A percentile compares a stretch with the other conserved stretches of the same genome.
Evolutionary conservation across 1,140 invertebrate species (phyloP).

Genomic region (Hermetia illucens): DNA sequence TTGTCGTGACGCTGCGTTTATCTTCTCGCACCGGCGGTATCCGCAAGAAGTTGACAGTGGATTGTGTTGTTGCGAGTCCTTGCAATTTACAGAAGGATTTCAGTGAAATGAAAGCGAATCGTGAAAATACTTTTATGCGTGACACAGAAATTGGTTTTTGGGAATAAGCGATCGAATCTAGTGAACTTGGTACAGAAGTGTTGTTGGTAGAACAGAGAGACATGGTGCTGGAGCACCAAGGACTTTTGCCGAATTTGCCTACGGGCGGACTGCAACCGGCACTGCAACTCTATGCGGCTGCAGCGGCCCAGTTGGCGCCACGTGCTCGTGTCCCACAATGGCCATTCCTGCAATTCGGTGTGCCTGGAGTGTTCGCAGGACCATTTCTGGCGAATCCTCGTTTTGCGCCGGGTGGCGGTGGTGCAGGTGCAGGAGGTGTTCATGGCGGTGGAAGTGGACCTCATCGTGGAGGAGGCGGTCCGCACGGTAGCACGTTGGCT

Average conservation of each 20-base stretch:
- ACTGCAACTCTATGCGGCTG: constrained; percentile 40
- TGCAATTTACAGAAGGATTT: no score
- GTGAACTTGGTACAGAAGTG: no score
- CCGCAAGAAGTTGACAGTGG: no score
- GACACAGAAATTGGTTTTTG: no score
- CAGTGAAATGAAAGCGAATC: no score
- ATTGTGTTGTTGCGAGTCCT: no score
- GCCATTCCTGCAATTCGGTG: constrained; percentile 40
- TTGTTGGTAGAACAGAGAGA: no score
- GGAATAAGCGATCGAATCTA: no score
- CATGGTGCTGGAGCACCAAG: constrained; percentile 9
- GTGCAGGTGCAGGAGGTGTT: constrained; percentile 12
- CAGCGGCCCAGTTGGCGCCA: constrained; percentile 36
- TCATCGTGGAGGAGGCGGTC: constrained; percentile 13
- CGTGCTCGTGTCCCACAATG: constrained; percentile 35
- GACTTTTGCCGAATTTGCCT: constrained; percentile 14
- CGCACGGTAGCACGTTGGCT: constrained; percentile 26
- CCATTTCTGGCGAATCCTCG: constrained; percentile 31
- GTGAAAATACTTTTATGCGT: no score
- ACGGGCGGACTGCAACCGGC: constrained; percentile 35
- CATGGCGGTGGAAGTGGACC: constrained; percentile 15
- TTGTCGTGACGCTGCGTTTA: no score
- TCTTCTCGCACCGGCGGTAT: no score
- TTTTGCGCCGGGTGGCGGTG: constrained; percentile 29
- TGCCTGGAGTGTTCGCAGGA: constrained; percentile 31